Evolutionary conservation across 2,888 invertebrate genomes (phyloP).

Genomic region (Drosophila lacicola): DNA sequence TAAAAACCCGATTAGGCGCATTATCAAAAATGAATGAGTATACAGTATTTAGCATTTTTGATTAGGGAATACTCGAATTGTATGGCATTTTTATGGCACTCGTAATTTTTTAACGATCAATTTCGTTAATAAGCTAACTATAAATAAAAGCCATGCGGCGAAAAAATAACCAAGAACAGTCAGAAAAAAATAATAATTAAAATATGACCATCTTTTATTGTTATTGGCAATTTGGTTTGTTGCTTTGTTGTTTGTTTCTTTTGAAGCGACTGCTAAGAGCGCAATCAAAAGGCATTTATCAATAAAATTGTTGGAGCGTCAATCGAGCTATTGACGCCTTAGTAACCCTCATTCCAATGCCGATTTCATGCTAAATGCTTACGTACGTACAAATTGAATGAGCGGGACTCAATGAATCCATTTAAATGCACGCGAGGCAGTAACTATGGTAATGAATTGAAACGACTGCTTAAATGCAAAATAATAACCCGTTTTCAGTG

Average conservation of each 20-base stretch:
- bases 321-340: constrained; percentile 66
- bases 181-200: constrained; percentile 14
- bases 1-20: constrained; percentile 67
- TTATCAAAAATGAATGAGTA: constrained; percentile 41
- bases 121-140: constrained; percentile 75
- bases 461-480: constrained; percentile 72
- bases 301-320: constrained; percentile 45
- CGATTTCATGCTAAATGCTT: constrained; percentile 65
- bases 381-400: constrained; percentile 76
- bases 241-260: not conserved
- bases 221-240: constrained; percentile 18
- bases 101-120: constrained; percentile 83
- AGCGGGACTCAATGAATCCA: constrained; percentile 77
- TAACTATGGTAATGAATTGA: constrained; percentile 78
- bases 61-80: constrained; percentile 60
- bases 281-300: constrained; percentile 65
- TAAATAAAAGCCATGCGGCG: constrained; percentile 24
- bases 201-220: constrained; percentile 37
- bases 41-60: constrained; percentile 41
- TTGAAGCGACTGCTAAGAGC: constrained; percentile 11
- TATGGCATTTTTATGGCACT: constrained; percentile 58
- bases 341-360: constrained; percentile 19
- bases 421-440: constrained; percentile 79
- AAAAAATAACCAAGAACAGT: constrained; percentile 15
- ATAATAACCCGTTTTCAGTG: constrained; percentile 74